Conservation (phyloP, 2,888 invertebrate genomes). For the Tipula vernalis region DNA sequence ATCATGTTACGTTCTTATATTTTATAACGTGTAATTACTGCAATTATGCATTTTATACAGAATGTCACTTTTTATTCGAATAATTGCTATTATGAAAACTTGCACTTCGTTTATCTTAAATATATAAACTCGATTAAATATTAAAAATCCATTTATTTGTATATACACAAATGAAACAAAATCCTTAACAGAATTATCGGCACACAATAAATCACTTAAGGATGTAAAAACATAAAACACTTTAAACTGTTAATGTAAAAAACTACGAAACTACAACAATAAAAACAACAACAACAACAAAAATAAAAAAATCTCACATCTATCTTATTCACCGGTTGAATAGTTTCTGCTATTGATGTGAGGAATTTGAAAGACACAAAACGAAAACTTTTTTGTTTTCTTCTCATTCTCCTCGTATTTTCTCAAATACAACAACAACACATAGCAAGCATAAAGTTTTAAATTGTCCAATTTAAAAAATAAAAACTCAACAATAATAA, state of each 20-base stretch:
- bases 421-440: neutral
- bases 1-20: neutral
- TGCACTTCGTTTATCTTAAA: neutral
- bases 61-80: neutral
- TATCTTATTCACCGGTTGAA: neutral
- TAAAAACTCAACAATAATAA: neutral
- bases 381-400: neutral
- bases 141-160: neutral
- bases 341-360: neutral
- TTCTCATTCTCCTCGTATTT: neutral
- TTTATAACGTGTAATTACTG: neutral
- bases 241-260: neutral
- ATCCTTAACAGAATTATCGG: neutral
- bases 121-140: neutral
- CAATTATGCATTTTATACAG: neutral
- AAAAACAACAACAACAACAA: neutral
- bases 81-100: neutral
- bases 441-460: neutral
- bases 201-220: neutral
- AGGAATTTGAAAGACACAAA: neutral
- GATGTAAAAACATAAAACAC: neutral
- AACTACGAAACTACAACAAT: neutral
- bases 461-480: neutral
- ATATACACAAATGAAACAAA: neutral
- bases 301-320: neutral